Base-by-base conservation (phyloP, 1,140 invertebrate species). In the Diorhabda sublineata region DNA sequence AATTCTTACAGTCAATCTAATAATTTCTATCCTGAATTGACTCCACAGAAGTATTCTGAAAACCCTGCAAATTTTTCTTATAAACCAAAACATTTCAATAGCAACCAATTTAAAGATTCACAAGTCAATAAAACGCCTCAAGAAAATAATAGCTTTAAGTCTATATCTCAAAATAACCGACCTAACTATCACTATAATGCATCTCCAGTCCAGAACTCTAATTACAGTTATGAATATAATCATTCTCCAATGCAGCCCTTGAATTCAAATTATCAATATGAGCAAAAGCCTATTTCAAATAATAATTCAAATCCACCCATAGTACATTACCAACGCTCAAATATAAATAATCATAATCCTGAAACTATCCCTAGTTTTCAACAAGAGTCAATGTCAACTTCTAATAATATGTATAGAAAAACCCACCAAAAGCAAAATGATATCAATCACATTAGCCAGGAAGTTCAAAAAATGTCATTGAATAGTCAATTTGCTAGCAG, bases 401-500 rank as follows among this genome's bases (percentile, higher is more conserved):
- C 26, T 26, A 26, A 26, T 26, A 52, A 52, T 52, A 6, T n/a
- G n/a, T 8, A n/a, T 52, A 52, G 47, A 4, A 26, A 26, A 26
- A 26, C 26, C 26, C 26, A 26, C 1, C 47, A 6, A 8, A 8
- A 52, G 6, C 61, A 43, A 62, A 62, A 62, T 45, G 58, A 68
- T 57, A 58, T 75, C 58, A 66, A 75, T 65, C 64, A 72, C 61
- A 4, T 76, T 11, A 61, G 69, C 26, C 68, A 71, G 59, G 71
- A 70, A 65, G 11, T 75, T 1, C 61, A 60, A n/a, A 77, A 71
- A 72, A 73, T 77, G 66, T 73, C 76, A 3, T 42, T 79, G 2
- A 78, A 76, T 69, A 73, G 72, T 52, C 72, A 78, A 60, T 79
- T 78, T 73, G 78, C 78, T 11, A 76, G 72, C 67, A 69, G 77